Evolutionary conservation across 2,797 vertebrate species (phyloP).

Genomic region (Gymnopithys bicolor): DNA sequence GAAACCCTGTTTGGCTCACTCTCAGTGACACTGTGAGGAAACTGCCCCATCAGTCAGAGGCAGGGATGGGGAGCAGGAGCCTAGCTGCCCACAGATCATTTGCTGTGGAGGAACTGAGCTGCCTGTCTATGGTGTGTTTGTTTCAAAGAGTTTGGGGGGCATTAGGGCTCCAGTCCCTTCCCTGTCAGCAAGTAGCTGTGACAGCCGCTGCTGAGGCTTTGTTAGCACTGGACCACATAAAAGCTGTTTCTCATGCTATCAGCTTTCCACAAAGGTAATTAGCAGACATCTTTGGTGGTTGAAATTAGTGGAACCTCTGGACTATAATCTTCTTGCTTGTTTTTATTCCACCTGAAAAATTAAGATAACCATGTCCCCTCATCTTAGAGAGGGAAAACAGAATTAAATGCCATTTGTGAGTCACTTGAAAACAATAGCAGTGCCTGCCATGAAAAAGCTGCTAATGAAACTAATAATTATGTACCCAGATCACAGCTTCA

Average conservation of each 20-base stretch:
- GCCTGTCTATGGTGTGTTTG: rapidly evolving
- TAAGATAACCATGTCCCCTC: constrained; percentile 41
- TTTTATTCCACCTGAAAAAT: constrained; percentile 50
- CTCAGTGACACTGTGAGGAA: rapidly evolving
- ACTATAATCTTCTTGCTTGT: background rate
- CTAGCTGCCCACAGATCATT: rapidly evolving
- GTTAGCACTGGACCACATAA: background rate
- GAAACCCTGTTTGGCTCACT: rapidly evolving
- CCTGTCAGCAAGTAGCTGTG: background rate
- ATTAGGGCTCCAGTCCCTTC: rapidly evolving
- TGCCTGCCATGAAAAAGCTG: constrained; percentile 40
- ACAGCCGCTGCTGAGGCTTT: background rate
- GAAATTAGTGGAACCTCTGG: constrained; percentile 25
- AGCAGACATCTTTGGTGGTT: constrained; percentile 7
- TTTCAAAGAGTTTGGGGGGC: background rate
- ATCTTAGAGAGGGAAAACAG: constrained; percentile 1
- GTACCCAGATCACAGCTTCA: constrained; percentile 42
- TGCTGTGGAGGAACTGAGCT: background rate
- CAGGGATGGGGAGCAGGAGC: background rate
- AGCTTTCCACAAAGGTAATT: constrained; percentile 35
- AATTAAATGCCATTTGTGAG: background rate
- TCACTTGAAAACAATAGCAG: constrained; percentile 49
- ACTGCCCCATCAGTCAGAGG: background rate
- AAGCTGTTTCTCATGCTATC: background rate
- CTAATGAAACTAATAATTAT: constrained; percentile 52